Evolutionary conservation across 2,888 invertebrate species (phyloP).

Genomic region (Sarcophaga carnaria): DNA sequence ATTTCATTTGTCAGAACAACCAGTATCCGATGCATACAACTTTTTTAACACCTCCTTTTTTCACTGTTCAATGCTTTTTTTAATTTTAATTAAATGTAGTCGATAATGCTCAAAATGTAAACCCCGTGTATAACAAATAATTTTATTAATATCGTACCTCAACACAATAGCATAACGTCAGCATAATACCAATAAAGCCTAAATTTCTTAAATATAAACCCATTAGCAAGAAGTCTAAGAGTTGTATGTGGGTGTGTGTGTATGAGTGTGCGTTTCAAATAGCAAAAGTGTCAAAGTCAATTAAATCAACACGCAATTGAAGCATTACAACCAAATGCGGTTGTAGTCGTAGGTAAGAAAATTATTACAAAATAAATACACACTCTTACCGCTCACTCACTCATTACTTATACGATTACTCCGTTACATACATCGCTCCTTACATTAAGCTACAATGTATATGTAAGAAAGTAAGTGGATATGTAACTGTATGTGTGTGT

Average conservation of each 20-base stretch:
- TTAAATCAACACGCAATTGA: slow-evolving; percentile 53
- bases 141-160: neutral
- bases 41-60: too few relatives aligned
- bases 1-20: too few relatives aligned
- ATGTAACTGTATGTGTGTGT: neutral
- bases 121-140: neutral
- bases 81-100: too few relatives aligned
- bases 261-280: slow-evolving; percentile 15
- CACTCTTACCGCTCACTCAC: neutral
- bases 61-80: too few relatives aligned
- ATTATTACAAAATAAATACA: neutral
- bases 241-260: neutral
- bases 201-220: slow-evolving; percentile 6
- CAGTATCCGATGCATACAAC: too few relatives aligned
- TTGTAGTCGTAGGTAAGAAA: neutral
- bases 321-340: slow-evolving; percentile 37
- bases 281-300: slow-evolving; percentile 62
- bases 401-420: too few relatives aligned
- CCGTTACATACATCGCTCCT: neutral
- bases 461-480: neutral
- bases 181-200: slow-evolving; percentile 16
- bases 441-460: neutral
- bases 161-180: neutral
- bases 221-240: slow-evolving; percentile 8
- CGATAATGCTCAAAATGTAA: slow-evolving; percentile 3